Evolutionary conservation across 2,113 vertebrate genomes (phyloP).

Genomic region (Cynopterus brachyotis): DNA sequence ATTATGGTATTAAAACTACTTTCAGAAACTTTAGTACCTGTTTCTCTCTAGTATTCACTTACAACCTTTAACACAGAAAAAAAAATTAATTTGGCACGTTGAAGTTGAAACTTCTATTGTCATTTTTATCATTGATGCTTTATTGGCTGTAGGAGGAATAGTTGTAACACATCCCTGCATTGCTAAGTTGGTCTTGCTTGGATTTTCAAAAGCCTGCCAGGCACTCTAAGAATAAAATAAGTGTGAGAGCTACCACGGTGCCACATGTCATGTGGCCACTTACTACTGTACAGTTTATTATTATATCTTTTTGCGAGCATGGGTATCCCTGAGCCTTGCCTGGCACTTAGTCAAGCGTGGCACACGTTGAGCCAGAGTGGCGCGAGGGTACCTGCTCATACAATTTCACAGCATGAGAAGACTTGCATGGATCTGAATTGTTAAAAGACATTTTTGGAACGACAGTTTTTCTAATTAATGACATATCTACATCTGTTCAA

Average conservation of each 20-base stretch:
- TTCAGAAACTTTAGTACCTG: background rate
- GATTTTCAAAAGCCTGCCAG: background rate
- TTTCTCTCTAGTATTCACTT: background rate
- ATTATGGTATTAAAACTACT: background rate
- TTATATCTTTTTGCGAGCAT: background rate
- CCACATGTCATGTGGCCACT: background rate
- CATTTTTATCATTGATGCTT: background rate
- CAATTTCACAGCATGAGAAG: constrained; percentile 10
- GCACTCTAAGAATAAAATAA: background rate
- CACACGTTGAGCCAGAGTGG: background rate
- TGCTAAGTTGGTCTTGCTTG: background rate
- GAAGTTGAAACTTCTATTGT: background rate
- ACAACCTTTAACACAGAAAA: background rate
- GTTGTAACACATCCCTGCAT: background rate
- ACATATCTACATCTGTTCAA: background rate
- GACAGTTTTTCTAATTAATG: constrained; percentile 9
- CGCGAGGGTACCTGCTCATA: background rate
- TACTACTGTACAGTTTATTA: background rate
- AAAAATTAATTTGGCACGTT: background rate
- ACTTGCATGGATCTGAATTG: constrained; percentile 31
- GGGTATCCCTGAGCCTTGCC: background rate
- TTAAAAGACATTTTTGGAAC: constrained; percentile 1
- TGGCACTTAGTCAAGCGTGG: background rate
- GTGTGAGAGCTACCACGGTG: background rate
- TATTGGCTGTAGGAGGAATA: background rate